Evolutionary conservation across 2,888 invertebrate genomes (phyloP), one percentile per base, ranked within the genome.

Genomic region (Saturnia pavonia): DNA sequence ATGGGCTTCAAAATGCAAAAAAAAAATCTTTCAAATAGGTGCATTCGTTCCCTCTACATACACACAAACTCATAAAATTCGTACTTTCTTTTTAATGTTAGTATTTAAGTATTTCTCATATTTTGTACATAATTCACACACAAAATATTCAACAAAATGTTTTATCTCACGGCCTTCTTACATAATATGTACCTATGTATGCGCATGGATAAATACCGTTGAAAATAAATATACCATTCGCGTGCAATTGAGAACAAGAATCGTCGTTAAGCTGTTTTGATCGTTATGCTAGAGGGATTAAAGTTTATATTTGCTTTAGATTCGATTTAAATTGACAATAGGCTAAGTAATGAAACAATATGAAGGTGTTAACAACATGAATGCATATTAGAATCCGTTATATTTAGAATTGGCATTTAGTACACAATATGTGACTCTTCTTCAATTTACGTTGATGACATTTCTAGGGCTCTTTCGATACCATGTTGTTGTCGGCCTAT

Each of bases 81-180:
- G n/a, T n/a, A n/a, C n/a, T n/a, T n/a, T n/a, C n/a, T n/a, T n/a
- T n/a, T n/a, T n/a, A n/a, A n/a, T n/a, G n/a, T n/a, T n/a, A n/a
- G n/a, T n/a, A n/a, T n/a, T n/a, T n/a, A n/a, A 11, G 27, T 14
- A 22, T 54, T 9, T 22, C 57, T 60, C 57, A 60, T 8, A n/a
- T n/a, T n/a, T 54, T 22, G 22, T 9, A 22, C 9, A 22, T 60
- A 60, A 25, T 60, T 27, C 27, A 27, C 25, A 27, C 25, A 14
- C 12, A 27, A 27, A 14, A 14, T 60, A 14, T 65, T 65, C n/a
- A 40, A 65, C 8, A 65, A 16, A 65, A 40, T n/a, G n/a, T 40
- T 19, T 65, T 65, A 65, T 40, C 40, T 40, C 40, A 65, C 65
- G 65, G 40, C 65, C 65, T 65, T 65, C 19, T 65, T 65, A n/a